These are phyloP conservation scores for Calephelis nemesis DNA, from an alignment of 1,140 invertebrate genomes.

Conservation along the genomic window DNA sequence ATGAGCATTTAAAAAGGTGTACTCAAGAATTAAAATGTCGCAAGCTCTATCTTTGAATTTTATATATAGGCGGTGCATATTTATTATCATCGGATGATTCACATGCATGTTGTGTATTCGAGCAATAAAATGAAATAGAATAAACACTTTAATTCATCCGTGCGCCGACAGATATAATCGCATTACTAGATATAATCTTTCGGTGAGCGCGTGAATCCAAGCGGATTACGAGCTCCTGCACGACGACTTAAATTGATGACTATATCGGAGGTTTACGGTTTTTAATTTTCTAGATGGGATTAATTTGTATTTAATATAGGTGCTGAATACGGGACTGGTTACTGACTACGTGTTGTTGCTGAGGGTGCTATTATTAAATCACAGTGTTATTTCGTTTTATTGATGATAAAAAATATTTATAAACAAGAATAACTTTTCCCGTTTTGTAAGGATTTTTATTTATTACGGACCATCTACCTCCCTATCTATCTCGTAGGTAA, in stretches of 20 bases:
- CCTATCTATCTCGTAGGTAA: no score
- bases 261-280: background rate
- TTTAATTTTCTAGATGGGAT: constrained; percentile 1
- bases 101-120: background rate
- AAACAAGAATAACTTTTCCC: no score
- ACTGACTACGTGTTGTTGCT: no score
- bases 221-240: constrained; percentile 3
- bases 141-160: constrained; percentile 13
- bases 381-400: no score
- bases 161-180: constrained; percentile 18
- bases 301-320: background rate
- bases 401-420: no score
- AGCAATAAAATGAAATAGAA: constrained; percentile 15
- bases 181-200: constrained; percentile 16
- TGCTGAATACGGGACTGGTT: no score
- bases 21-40: background rate
- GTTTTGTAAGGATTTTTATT: no score
- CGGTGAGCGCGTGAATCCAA: constrained; percentile 1
- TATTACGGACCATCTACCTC: no score
- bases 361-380: no score
- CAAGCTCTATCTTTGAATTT: no score
- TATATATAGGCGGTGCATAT: no score
- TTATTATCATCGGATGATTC: no score
- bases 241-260: constrained; percentile 7
- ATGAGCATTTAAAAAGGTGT: background rate